A percentile compares a stretch with the other conserved stretches of the same genome.
Evolutionary conservation across 2,888 invertebrate species (phyloP).

Genomic region (Nomada hirtipes): DNA sequence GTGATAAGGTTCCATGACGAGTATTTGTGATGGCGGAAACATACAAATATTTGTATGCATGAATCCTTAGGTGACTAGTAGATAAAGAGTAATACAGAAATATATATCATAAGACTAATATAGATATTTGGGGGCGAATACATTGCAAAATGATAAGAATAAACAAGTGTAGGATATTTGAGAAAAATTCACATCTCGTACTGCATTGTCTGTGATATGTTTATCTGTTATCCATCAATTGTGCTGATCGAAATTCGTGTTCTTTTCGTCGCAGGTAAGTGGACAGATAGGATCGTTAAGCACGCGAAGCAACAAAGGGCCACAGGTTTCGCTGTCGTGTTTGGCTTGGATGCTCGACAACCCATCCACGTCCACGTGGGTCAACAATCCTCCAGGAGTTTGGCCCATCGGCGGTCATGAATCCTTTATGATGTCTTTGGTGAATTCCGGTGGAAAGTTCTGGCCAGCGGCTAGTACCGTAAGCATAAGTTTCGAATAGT

Average conservation of each 20-base stretch:
- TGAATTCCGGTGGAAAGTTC: conserved; percentile 56
- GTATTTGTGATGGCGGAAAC: no score
- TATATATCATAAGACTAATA: no score
- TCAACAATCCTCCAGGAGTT: conserved; percentile 61
- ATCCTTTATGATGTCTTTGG: conserved; percentile 63
- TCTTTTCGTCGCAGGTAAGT: conserved; percentile 45
- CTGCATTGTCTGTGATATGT: neutral
- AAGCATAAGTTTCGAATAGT: conserved; percentile 64
- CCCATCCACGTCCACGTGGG: conserved; percentile 46
- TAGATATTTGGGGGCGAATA: no score
- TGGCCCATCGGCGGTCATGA: conserved; percentile 44
- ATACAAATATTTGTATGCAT: no score
- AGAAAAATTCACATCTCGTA: no score
- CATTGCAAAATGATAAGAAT: no score
- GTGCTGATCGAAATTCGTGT: neutral
- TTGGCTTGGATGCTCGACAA: conserved; percentile 49
- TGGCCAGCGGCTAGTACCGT: conserved; percentile 4
- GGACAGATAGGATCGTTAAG: neutral
- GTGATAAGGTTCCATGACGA: no score
- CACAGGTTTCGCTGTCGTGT: conserved; percentile 30
- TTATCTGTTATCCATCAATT: neutral
- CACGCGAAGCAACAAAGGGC: conserved; percentile 1
- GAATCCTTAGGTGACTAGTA: no score
- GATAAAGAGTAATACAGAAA: no score
- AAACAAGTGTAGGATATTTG: no score